Evolutionary conservation across 1,140 invertebrate species (phyloP).

Genomic region (Brachionus angularis): DNA sequence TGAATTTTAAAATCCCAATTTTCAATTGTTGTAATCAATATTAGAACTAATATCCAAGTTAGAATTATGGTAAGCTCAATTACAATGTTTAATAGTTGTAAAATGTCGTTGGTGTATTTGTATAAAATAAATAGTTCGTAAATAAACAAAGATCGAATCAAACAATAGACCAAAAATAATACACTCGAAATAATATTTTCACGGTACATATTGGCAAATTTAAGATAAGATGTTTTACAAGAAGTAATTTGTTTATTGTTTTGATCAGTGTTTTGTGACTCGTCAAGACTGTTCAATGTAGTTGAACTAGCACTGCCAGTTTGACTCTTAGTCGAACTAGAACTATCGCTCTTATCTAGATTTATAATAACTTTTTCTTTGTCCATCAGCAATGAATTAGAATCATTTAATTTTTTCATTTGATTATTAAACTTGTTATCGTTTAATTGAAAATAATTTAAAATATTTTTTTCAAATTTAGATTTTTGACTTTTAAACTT

Average conservation of each 20-base stretch:
- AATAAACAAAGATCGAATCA: conserved; percentile 5
- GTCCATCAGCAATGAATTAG: no score
- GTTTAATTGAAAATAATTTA: conserved; percentile 5
- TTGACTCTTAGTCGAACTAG: no score
- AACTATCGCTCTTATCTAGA: no score
- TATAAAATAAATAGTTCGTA: conserved; percentile 17
- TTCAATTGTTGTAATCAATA: conserved; percentile 1
- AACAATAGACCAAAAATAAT: conserved; percentile 1
- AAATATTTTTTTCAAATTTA: conserved; percentile 16
- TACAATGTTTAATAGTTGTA: background rate
- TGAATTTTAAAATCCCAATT: conserved; percentile 18
- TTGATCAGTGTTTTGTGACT: no score
- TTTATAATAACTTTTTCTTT: no score
- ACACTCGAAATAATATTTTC: conserved; percentile 21
- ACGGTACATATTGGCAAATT: background rate
- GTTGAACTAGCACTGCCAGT: no score
- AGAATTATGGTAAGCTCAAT: background rate
- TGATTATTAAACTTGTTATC: no score
- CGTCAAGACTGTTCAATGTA: no score
- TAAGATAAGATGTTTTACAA: background rate
- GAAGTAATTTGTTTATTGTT: no score
- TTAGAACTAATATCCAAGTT: background rate
- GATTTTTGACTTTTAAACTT: background rate
- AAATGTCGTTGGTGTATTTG: conserved; percentile 6
- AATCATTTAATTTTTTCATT: no score